These are phyloP conservation scores for Sitodiplosis mosellana DNA, from an alignment of 1,140 invertebrate species.

Conservation along the genomic window DNA sequence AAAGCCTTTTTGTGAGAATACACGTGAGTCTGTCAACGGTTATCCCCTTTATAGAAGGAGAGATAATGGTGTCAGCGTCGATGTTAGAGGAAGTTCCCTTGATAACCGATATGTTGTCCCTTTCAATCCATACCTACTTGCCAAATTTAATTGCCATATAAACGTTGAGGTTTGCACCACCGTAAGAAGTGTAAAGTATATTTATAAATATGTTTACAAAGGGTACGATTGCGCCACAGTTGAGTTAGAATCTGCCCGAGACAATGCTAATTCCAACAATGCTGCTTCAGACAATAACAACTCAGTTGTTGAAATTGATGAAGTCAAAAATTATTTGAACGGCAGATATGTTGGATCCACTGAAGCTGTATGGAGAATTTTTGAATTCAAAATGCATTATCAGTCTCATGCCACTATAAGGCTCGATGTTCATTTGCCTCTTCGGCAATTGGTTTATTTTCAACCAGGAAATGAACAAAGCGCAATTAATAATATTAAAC, in stretches of 20 bases:
- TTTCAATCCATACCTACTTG: constrained; percentile 29
- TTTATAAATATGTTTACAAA: constrained; percentile 29
- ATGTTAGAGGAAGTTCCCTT: too few species aligned
- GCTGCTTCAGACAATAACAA: too few species aligned
- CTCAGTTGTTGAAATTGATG: too few species aligned
- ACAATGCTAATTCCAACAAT: too few species aligned
- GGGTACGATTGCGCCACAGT: too few species aligned
- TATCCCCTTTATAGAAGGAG: constrained; percentile 23
- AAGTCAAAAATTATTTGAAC: neutral
- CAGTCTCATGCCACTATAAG: neutral
- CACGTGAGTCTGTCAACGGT: constrained; percentile 5
- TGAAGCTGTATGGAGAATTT: neutral
- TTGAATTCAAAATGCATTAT: neutral
- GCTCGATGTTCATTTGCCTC: neutral
- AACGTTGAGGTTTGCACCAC: constrained; percentile 22
- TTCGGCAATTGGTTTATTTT: neutral
- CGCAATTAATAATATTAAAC: neutral
- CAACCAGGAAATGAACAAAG: neutral
- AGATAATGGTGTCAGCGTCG: neutral
- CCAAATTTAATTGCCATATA: constrained; percentile 23
- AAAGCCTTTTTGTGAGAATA: neutral
- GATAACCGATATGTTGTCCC: constrained; percentile 21
- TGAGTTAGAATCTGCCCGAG: too few species aligned
- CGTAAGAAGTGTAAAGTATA: constrained; percentile 31
- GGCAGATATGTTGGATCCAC: neutral